phyloP scores from a whole-genome alignment of 2,797 vertebrate genomes.

The Hyperoplus immaculatus region DNA sequence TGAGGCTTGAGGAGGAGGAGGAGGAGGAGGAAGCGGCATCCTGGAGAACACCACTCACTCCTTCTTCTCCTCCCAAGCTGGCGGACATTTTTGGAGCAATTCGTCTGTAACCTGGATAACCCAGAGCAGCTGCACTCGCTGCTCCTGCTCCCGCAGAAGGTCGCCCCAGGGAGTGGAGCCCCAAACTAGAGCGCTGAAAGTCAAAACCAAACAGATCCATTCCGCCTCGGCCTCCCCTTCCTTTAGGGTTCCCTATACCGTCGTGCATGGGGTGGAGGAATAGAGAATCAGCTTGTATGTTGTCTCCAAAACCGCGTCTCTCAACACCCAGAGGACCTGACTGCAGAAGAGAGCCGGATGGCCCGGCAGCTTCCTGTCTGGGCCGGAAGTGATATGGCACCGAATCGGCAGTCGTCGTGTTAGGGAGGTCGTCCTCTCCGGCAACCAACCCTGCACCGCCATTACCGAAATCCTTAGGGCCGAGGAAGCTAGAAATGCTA shows the following conservation, averaged over 20 bases:
- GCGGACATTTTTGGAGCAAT: conserved; percentile 93
- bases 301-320: conserved; percentile 85
- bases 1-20: conserved; percentile 78
- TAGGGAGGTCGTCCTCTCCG: conserved; percentile 91
- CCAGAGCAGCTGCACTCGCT: conserved; percentile 72
- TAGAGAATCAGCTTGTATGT: conserved; percentile 86
- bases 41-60: conserved; percentile 84
- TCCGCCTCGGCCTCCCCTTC: conserved; percentile 60
- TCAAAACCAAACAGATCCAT: conserved; percentile 92
- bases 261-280: conserved; percentile 92
- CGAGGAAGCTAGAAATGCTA: conserved; percentile 92
- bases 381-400: conserved; percentile 85
- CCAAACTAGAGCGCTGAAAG: conserved; percentile 91
- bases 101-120: conserved; percentile 92
- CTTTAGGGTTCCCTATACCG: conserved; percentile 84
- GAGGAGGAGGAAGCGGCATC: conserved; percentile 81
- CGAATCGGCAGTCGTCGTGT: conserved; percentile 92
- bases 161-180: conserved; percentile 91
- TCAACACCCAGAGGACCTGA: conserved; percentile 70
- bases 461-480: conserved; percentile 85
- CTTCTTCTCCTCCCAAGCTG: conserved; percentile 82
- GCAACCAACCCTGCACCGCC: conserved; percentile 53
- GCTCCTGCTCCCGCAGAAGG: conserved; percentile 86
- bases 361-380: conserved; percentile 84
- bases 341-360: conserved; percentile 79